Evolutionary conservation across 2,113 vertebrate genomes (phyloP), one percentile per base, ranked within the genome.

Genomic region (Marmota flaviventris): DNA sequence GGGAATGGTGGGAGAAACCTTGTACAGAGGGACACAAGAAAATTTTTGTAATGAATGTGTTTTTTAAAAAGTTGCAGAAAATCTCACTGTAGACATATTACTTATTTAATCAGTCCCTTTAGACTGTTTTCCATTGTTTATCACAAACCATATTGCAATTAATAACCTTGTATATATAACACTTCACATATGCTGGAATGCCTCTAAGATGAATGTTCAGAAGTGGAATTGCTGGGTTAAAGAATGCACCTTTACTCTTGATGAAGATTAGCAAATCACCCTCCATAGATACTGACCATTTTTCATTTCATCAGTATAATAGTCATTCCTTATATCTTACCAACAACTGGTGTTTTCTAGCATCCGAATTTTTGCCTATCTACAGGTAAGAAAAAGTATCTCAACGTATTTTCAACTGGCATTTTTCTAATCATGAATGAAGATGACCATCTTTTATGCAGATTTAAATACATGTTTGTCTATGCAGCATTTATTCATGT

Each of bases 361-460:
- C 65, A 88, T 75, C 69, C 79, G 83, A 93, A 37, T 34, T 78
- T 78, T 73, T 88, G 76, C 12, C 4, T 91, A 53, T 79, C 45
- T 91, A 14, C 10, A 78, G 32, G n/a, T 73, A n/a, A 87, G 67
- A 37, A 51, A 93, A 29, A 37, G 18, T 12, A 37, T 63, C 53
- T 91, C 73, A 93, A 18, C 29, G n/a, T 78, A 84, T 82, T 91
- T 95, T 29, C 63, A 89, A n/a, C 2, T 65, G 51, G 4, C 61
- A 85, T 84, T 96, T 93, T 91, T 82, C 56, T 93, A 78, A 65
- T n/a, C 78, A 93, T 42, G 25, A 89, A 85, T 48, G 53, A 81
- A 89, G 63, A 45, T 96, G 51, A 92, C 7, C 29, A 76, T 75
- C n/a, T 79, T 91, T 95, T 78, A 63, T 65, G 53, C 12, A 53